phyloP scores from a whole-genome alignment of 2,113 vertebrate species.

The Miniopterus natalensis region DNA sequence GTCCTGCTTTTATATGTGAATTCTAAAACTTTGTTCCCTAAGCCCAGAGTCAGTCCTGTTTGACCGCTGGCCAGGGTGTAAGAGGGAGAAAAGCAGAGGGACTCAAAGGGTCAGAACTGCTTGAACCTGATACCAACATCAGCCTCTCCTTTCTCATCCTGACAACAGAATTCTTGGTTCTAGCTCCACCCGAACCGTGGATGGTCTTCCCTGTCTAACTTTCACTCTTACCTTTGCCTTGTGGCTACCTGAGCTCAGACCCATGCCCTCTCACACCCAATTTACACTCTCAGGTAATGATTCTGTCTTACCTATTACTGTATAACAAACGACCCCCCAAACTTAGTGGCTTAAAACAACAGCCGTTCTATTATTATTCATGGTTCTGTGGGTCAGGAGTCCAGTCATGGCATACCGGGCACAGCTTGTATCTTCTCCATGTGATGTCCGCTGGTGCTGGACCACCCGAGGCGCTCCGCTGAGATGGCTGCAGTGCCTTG shows the following conservation, averaged over 20 bases:
- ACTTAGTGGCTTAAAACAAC: too few relatives aligned
- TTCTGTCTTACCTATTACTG: background rate
- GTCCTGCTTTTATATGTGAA: background rate
- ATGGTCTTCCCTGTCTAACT: background rate
- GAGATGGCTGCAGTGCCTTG: background rate
- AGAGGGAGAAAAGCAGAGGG: background rate
- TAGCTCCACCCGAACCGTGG: background rate
- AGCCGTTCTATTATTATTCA: background rate
- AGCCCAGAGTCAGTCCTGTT: background rate
- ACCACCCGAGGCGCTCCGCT: background rate
- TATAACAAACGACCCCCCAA: background rate
- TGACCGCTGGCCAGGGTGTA: background rate
- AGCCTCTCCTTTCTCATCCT: fast-evolving
- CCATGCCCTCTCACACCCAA: background rate
- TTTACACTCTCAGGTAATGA: background rate
- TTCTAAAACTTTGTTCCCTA: background rate
- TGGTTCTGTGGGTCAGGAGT: background rate
- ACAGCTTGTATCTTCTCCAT: background rate
- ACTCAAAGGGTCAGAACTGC: background rate
- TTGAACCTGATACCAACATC: background rate
- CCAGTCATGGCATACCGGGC: background rate
- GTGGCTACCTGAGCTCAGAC: background rate
- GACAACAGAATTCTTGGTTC: background rate
- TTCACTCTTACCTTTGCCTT: background rate
- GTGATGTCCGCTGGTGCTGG: fast-evolving